Evolutionary conservation across 2,888 invertebrate genomes (phyloP).

Genomic region (Andricus quercusramuli): DNA sequence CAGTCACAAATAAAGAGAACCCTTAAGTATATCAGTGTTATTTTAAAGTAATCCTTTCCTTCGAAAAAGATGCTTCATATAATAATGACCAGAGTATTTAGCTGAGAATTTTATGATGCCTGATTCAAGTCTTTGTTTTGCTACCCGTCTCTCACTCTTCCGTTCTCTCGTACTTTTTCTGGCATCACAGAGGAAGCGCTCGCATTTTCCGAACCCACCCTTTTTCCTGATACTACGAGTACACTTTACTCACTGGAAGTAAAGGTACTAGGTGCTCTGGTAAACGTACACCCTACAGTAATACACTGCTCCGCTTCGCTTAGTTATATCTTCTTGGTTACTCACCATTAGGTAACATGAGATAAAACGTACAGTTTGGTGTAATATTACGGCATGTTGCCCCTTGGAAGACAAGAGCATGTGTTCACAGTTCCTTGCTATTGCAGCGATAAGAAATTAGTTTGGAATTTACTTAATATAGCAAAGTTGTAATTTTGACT

Average conservation of each 20-base stretch:
- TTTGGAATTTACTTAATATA: background rate
- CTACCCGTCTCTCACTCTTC: background rate
- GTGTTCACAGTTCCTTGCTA: constrained; percentile 13
- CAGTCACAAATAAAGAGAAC: too few species aligned
- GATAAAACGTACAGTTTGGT: constrained; percentile 19
- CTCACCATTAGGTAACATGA: constrained; percentile 18
- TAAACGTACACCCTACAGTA: constrained; percentile 22
- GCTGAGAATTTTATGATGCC: background rate
- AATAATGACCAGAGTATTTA: constrained; percentile 4
- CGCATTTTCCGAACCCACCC: constrained; percentile 17
- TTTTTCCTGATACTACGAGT: background rate
- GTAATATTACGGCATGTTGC: constrained; percentile 27
- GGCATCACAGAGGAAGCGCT: constrained; percentile 6
- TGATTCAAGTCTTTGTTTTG: constrained; percentile 6
- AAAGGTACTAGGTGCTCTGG: background rate
- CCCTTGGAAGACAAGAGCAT: constrained; percentile 6
- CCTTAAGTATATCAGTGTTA: too few species aligned
- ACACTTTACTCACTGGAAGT: background rate
- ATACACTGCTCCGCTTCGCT: constrained; percentile 15
- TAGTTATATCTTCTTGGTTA: constrained; percentile 32
- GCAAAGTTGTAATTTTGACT: background rate
- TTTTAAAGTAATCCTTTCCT: background rate
- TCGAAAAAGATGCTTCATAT: background rate
- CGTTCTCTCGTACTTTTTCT: constrained; percentile 19
- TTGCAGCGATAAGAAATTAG: constrained; percentile 12